Conservation (phyloP, 2,113 vertebrate genomes). For the Notothenia rossii region DNA sequence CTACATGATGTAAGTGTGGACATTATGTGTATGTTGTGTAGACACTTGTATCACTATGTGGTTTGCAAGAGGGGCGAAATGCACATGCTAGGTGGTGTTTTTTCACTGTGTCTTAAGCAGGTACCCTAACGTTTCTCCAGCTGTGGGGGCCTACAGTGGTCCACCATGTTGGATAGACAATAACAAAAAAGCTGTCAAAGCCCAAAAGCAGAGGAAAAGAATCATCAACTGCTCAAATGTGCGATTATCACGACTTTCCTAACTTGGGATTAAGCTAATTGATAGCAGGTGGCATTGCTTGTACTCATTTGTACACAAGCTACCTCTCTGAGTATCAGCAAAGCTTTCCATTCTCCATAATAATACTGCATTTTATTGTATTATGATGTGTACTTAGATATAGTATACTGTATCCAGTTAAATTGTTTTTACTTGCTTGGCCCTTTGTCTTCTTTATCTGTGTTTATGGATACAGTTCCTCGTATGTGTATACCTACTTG, state of each 20-base stretch:
- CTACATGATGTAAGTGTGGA: conserved; percentile 84
- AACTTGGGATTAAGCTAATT: background rate
- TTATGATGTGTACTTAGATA: no score
- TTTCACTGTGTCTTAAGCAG: conserved; percentile 35
- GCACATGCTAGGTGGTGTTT: background rate
- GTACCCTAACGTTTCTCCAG: conserved; percentile 57
- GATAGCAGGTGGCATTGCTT: background rate
- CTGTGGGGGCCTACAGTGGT: conserved; percentile 74
- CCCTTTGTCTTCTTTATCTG: no score
- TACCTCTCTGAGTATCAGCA: no score
- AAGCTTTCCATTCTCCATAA: no score
- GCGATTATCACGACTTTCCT: background rate
- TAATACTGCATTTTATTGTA: no score
- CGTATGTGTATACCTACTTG: no score
- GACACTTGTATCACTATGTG: background rate
- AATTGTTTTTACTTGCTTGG: no score
- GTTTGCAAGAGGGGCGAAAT: background rate
- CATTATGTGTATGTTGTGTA: background rate
- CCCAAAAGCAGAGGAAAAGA: background rate
- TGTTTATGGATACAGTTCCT: no score
- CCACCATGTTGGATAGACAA: conserved; percentile 74
- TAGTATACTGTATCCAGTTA: no score
- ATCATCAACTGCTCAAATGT: background rate
- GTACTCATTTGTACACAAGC: no score
- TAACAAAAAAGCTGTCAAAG: conserved; percentile 57